phyloP scores from a whole-genome alignment of 2,797 vertebrate species.

The Emydoidea blandingii region DNA sequence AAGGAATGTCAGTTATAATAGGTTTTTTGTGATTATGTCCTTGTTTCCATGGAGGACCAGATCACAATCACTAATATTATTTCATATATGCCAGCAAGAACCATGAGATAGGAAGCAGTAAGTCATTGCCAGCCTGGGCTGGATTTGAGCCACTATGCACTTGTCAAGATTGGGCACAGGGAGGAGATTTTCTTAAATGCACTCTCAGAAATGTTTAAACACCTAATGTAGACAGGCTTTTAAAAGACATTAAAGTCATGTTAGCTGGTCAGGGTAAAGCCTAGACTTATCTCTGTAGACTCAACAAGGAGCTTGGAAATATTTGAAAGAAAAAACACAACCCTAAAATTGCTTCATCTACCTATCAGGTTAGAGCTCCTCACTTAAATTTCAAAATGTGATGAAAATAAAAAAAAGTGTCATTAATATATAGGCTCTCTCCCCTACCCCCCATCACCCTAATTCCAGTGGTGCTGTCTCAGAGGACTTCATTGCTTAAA shows the following conservation, averaged over 20 bases:
- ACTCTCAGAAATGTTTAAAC: too few relatives aligned
- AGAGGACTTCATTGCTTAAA: background rate
- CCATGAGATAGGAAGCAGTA: background rate
- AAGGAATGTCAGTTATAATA: background rate
- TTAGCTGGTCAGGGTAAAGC: background rate
- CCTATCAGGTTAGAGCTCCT: background rate
- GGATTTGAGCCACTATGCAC: background rate
- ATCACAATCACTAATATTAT: background rate
- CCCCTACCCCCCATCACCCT: background rate
- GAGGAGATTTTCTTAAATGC: background rate
- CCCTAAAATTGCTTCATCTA: background rate
- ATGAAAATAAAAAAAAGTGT: background rate
- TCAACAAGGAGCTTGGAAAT: background rate
- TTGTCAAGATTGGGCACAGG: background rate
- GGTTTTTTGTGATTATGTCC: background rate
- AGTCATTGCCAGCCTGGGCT: background rate
- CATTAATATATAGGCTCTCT: accelerated
- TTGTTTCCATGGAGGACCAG: background rate
- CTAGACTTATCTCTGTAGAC: background rate
- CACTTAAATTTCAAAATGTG: background rate
- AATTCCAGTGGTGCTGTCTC: background rate
- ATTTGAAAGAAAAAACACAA: background rate
- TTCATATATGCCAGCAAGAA: background rate
- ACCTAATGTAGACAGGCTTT: background rate
- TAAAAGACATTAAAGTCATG: background rate